These are phyloP conservation scores for Drosophila paulistorum DNA, from an alignment of 1,140 invertebrate genomes.

Conservation along the genomic window DNA sequence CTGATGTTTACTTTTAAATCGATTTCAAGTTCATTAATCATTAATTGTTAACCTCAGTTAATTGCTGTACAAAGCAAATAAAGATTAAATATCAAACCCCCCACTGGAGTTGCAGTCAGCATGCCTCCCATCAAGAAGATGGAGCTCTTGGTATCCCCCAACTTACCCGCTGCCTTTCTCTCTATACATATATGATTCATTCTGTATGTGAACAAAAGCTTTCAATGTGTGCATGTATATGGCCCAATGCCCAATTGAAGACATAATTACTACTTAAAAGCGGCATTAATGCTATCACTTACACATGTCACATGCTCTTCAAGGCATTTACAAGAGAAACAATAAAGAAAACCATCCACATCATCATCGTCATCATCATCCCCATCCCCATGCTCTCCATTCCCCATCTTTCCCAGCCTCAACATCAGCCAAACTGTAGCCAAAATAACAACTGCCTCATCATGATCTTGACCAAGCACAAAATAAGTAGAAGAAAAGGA, in stretches of 20 bases:
- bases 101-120: neutral
- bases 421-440: slow-evolving; percentile 47
- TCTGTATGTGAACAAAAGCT: slow-evolving; percentile 39
- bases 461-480: slow-evolving; percentile 73
- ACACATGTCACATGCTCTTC: slow-evolving; percentile 78
- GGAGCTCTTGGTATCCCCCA: neutral
- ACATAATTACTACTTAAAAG: slow-evolving; percentile 79
- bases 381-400: neutral
- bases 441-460: slow-evolving; percentile 72
- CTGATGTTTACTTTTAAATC: neutral
- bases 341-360: slow-evolving; percentile 48
- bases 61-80: slow-evolving; percentile 3
- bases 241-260: slow-evolving; percentile 70
- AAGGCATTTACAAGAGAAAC: slow-evolving; percentile 66
- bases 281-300: slow-evolving; percentile 79
- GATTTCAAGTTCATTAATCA: neutral
- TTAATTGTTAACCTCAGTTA: slow-evolving; percentile 2
- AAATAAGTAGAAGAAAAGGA: slow-evolving; percentile 34
- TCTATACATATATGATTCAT: neutral
- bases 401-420: slow-evolving; percentile 35
- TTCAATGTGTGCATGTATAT: slow-evolving; percentile 2
- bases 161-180: neutral
- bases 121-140: neutral
- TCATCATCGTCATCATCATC: slow-evolving; percentile 29
- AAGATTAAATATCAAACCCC: neutral